Evolutionary conservation across 1,140 invertebrate genomes (phyloP), one percentile per base, ranked within the genome.

Genomic region (Hycleus phaleratus): DNA sequence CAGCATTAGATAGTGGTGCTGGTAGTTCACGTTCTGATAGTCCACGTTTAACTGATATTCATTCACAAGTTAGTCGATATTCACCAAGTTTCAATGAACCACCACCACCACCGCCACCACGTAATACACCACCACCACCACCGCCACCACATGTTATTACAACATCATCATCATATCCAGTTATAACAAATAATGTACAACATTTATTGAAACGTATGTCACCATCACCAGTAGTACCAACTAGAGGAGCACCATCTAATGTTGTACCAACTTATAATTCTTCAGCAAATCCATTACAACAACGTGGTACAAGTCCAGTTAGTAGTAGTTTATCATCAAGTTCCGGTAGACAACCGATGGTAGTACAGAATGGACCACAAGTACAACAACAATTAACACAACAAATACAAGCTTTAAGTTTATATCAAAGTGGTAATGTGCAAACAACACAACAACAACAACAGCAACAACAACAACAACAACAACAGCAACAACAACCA

Each of bases 21-120:
- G 90, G 87, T 11, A 93, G 90, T 70, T 91, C 90, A 7, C 79
- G 92, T 25, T 94, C 91, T 0, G 91, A 95, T 68, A 93, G 89
- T 75, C 91, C 91, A 1, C 81, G 87, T 56, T 65, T 63, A 78
- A 58, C 73, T 75, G 60, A 79, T 73, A 70, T 71, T 75, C 81
- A 73, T 72, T 74, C 57, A 62, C 70, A 74, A 77, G 75, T 74
- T 76, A 75, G 75, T 48, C 70, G 83, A 74, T 87, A 88, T 71
- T 86, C 85, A 38, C 85, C 86, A 1, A 81, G 75, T 68, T 67
- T 73, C 12, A 81, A 78, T 54, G 83, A 84, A 66, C 79, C 81
- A 2, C 84, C 86, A 1, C 85, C 85, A 5, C 87, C 87, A 2
- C 85, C 85, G 5, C 85, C 60, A 68, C 84, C 75, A 18, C 64